Evolutionary conservation across 53 echinoderm and acorn worm genomes (phyloP), one percentile per base, ranked within the genome.

Genomic region (Stichopus horrens): DNA sequence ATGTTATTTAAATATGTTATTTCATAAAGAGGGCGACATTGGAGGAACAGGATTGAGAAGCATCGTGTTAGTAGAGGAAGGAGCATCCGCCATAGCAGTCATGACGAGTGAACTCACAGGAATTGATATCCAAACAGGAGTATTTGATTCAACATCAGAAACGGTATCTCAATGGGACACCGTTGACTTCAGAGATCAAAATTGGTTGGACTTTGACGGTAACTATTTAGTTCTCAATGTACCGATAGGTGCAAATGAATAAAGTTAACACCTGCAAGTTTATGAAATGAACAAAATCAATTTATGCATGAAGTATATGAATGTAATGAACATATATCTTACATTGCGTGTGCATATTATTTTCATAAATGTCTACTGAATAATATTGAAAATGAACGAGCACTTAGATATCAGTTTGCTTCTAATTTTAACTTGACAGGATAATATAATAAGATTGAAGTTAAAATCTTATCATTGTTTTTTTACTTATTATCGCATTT

Each of bases 161-260:
- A 55, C 23, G 5, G 21, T 52, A 5, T 87, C 87, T 53, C 21
- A 74, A 7, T 87, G 87, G 87, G 73, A 68, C 7, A 14, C 57
- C 1, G 74, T 87, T 6, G 55, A 75, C 56, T 74, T 87, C 87
- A n/a, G 52, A 23, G 87, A 57, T 52, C 87, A 87, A 57, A 74
- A n/a, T 52, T 87, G 87, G 87, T 55, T 87, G 7, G 87, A 87
- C 87, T 87, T 87, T 75, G 57, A 55, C 21, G 87, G 87, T 85
- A 66, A 85, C 66, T 76, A 71, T 18, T 18, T 6, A 37, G 37
- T 37, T 37, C 37, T 37, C 37, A 37, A 37, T 37, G 37, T 37
- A 37, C 37, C 37, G 37, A 0, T 37, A 37, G 37, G 37, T 37
- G 37, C 37, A 37, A 37, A 37, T 37, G 37, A 37, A 37, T 37